Conservation (phyloP, 2,888 invertebrate species). For the Belgica antarctica region DNA sequence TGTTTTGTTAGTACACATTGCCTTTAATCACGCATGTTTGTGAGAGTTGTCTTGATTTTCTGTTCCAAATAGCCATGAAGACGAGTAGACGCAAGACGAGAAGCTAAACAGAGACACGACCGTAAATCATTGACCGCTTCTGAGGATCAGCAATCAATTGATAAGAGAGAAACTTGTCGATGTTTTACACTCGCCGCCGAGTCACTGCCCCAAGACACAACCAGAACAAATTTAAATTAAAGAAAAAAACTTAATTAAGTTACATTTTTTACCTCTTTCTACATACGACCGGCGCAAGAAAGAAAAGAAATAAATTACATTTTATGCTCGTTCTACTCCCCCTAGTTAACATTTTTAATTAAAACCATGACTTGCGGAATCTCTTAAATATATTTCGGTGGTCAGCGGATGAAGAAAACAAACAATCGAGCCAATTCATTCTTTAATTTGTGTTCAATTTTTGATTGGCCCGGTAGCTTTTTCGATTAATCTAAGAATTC, state of each 20-base stretch:
- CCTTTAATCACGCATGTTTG: conserved; percentile 29
- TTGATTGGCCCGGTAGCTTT: neutral
- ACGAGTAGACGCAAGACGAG: conserved; percentile 24
- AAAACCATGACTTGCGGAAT: conserved; percentile 42
- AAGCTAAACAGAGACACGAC: conserved; percentile 25
- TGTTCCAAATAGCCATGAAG: no score
- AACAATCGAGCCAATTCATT: conserved; percentile 24
- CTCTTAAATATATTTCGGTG: conserved; percentile 21
- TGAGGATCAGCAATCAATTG: conserved; percentile 40
- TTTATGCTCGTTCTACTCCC: conserved; percentile 30
- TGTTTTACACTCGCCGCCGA: neutral
- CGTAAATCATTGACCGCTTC: conserved; percentile 33
- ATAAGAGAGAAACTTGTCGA: conserved; percentile 33
- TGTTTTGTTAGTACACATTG: conserved; percentile 4
- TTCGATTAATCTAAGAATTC: neutral
- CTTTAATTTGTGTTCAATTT: neutral
- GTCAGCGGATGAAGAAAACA: conserved; percentile 9
- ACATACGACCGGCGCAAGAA: neutral
- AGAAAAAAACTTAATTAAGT: conserved; percentile 40
- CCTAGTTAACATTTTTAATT: conserved; percentile 44
- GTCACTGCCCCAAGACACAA: conserved; percentile 1
- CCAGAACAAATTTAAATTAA: conserved; percentile 39
- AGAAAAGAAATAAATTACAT: conserved; percentile 36
- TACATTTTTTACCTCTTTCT: conserved; percentile 35
- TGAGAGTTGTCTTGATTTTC: conserved; percentile 15